These are phyloP conservation scores for Aphaenogaster floridana DNA, from an alignment of 1,140 invertebrate species.

Conservation along the genomic window DNA sequence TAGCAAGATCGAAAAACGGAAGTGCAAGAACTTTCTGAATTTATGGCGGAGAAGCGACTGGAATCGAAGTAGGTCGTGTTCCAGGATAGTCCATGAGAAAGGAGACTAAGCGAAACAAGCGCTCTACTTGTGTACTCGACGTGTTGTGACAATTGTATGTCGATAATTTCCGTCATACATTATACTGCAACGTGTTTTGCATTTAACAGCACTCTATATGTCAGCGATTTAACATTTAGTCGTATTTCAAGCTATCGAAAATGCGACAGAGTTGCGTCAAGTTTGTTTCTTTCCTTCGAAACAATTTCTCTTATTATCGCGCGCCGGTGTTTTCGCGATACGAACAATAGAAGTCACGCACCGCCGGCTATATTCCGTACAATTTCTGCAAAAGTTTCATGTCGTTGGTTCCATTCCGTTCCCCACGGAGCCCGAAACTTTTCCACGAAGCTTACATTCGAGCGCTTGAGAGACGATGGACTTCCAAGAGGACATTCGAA, in stretches of 20 bases:
- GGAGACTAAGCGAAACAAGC: background rate
- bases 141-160: slow-evolving; percentile 6
- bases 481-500: slow-evolving; percentile 1
- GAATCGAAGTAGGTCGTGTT: slow-evolving; percentile 30
- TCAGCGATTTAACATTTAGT: background rate
- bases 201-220: background rate
- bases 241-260: background rate
- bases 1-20: slow-evolving; percentile 37
- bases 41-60: slow-evolving; percentile 24
- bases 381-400: slow-evolving; percentile 34
- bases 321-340: slow-evolving; percentile 26
- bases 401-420: background rate
- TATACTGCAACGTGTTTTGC: background rate
- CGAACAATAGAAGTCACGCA: slow-evolving; percentile 26
- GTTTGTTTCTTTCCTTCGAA: background rate
- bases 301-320: slow-evolving; percentile 39
- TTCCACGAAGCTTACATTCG: slow-evolving; percentile 14
- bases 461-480: background rate
- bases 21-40: slow-evolving; percentile 50
- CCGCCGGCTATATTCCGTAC: slow-evolving; percentile 1
- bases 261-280: background rate
- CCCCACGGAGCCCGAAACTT: slow-evolving; percentile 13
- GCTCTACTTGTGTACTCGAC: background rate
- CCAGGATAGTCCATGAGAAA: background rate
- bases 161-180: slow-evolving; percentile 13